Evolutionary conservation across 2,797 vertebrate genomes (phyloP), one percentile per base, ranked within the genome.

Genomic region (Corythornis leucogaster): DNA sequence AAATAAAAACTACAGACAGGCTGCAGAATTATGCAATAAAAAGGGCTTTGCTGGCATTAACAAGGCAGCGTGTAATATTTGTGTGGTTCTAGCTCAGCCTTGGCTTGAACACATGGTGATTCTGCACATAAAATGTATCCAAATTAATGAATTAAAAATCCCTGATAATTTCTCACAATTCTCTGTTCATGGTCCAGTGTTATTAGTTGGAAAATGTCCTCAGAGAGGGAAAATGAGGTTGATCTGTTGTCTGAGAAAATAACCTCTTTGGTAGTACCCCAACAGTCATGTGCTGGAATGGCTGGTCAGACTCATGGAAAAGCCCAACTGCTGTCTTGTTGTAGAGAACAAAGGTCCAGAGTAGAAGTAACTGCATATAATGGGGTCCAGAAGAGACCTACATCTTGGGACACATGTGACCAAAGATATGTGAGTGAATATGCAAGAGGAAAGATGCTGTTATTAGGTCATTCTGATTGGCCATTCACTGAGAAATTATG

Each of bases 11-110:
- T 94, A 95, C 91, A 95, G 96, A 94, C 89, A 92, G 89, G 83
- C 94, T 96, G 92, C 92, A 96, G 95, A 87, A 81, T 96, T 95
- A 95, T 97, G 94, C 91, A 97, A 94, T 95, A 97, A 97, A 97
- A 94, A 91, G 77, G 78, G 87, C 92, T 97, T 97, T 97, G 83
- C 94, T 95, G 94, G 92, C 80, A 66, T 96, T 96, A 95, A 94
- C 91, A 96, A 95, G 94, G 96, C 83, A 9, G 89, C 83, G 79
- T 96, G 91, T 91, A 96, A 90, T 96, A 96, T 96, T 93, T 96
- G 91, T 96, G 90, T 95, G 95, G 67, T 95, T 95, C 94, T 87
- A 96, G 89, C 91, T 91, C 85, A 89, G 77, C 51, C 94, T 94
- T 89, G 89, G 93, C 91, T 93, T 87, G 94, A 96, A 79, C 93